Evolutionary conservation across 2,797 vertebrate genomes (phyloP).

Genomic region (Ceyx erithaca): DNA sequence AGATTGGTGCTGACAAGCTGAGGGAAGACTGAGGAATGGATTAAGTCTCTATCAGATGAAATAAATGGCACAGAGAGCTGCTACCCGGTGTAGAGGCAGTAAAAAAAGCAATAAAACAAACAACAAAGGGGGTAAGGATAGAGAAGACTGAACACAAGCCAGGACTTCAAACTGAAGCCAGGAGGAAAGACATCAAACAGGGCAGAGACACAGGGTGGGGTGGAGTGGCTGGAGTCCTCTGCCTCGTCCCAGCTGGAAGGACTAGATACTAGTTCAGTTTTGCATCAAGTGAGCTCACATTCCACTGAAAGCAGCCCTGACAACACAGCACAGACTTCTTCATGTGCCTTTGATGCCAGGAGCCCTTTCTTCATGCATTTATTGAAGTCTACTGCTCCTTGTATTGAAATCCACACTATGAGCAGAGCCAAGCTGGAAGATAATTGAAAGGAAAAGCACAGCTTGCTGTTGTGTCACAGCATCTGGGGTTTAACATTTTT

Average conservation of each 20-base stretch:
- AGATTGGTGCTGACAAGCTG: background rate
- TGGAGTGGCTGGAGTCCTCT: background rate
- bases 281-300: background rate
- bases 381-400: background rate
- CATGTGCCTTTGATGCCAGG: background rate
- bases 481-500: background rate
- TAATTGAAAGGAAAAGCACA: background rate
- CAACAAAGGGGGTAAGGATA: background rate
- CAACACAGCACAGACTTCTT: slow-evolving; percentile 4
- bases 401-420: background rate
- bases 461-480: background rate
- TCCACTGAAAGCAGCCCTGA: slow-evolving; percentile 15
- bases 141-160: background rate
- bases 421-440: background rate
- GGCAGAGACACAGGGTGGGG: slow-evolving; percentile 29
- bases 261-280: slow-evolving; percentile 34
- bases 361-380: background rate
- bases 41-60: background rate
- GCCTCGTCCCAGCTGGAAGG: slow-evolving; percentile 51
- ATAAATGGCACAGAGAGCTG: background rate
- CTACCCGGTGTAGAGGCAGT: background rate
- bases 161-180: background rate
- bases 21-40: background rate
- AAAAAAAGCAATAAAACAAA: background rate
- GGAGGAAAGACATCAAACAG: slow-evolving; percentile 45